These are phyloP conservation scores for Globicephala melas DNA, from an alignment of 2,113 vertebrate genomes.

Conservation along the genomic window DNA sequence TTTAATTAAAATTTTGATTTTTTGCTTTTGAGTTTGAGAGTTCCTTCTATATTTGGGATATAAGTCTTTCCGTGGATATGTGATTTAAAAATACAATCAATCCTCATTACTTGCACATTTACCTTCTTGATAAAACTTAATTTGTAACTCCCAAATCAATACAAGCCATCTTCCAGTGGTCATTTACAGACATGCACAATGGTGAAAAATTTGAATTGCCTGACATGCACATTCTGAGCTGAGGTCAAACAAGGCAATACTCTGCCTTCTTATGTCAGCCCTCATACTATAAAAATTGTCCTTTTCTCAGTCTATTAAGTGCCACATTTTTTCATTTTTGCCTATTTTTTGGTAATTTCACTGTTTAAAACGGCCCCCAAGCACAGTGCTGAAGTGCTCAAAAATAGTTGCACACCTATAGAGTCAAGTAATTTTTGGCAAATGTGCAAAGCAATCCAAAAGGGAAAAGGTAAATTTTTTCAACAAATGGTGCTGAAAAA, in stretches of 20 bases:
- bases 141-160: background rate
- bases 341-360: background rate
- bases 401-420: background rate
- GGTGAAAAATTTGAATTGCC: background rate
- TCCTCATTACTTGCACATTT: background rate
- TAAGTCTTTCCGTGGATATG: background rate
- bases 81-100: background rate
- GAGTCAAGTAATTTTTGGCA: background rate
- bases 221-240: background rate
- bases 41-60: background rate
- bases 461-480: background rate
- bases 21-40: background rate
- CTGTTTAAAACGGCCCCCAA: background rate
- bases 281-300: background rate
- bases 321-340: background rate
- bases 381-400: background rate
- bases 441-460: background rate
- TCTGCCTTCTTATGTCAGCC: background rate
- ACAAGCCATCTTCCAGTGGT: background rate
- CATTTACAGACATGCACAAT: background rate
- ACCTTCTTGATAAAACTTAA: background rate
- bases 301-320: background rate
- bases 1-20: background rate
- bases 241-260: background rate
- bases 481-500: background rate